Base-by-base conservation (phyloP, 2,888 invertebrate species). In the Muschampia plurimacula region DNA sequence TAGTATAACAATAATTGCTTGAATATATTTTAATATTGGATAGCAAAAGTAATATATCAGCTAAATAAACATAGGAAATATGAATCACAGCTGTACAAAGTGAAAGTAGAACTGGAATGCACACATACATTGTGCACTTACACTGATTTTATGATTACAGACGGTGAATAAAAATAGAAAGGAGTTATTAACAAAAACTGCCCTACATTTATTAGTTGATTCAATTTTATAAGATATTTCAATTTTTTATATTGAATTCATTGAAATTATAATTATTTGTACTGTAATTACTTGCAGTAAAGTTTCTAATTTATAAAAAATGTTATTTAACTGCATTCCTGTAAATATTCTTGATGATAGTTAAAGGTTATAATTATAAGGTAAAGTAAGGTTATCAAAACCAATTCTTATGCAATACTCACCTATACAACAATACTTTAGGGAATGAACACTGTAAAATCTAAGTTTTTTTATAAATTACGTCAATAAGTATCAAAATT, bases 31-130 rank as follows among this genome's bases (percentile, higher is more conserved):
- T 41, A 41, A 41, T 36, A 46, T 46, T 46, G 12, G 13, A 8
- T 32, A 22, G 15, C 32, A 41, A 63, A 63, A 22, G 9, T 15
- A 39, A 62, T 36, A 13, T 39, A 41, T 7, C 39, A 36, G 15
- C 0, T 59, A 4, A 32, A 22, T 15, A 60, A 60, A 28, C 15
- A 36, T 57, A 72, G 67, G 36, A 72, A 72, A 69, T 63, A 82
- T 81, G 77, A 81, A 77, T 80, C 68, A 69, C 55, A 55, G 63
- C 59, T 59, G 76, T 79, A 76, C 78, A 77, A 87, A 89, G 92
- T 91, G 91, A 91, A 91, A 91, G 91, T 86, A 85, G 76, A 80
- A 81, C 79, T 82, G 82, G 84, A 86, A 86, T 87, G 86, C 81
- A 83, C 82, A 83, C 83, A 84, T 86, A 85, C 84, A 79, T 82